Conservation (phyloP, 2,113 vertebrate genomes). For the Pseudopodoces humilis region DNA sequence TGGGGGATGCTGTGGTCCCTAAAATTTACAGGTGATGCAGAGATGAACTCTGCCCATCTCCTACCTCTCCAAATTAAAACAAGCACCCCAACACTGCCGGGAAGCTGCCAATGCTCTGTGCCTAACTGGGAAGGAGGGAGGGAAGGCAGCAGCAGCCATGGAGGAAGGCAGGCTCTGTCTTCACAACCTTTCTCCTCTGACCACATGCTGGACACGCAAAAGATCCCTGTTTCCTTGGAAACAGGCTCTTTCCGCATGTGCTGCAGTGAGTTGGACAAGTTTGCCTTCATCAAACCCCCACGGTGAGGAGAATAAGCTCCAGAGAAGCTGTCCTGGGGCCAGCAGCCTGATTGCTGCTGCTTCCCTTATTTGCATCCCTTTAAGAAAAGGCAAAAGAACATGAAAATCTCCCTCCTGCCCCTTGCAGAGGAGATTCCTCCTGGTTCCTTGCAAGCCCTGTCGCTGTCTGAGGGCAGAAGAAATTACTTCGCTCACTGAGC, state of each 20-base stretch:
- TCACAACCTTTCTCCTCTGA: conserved; percentile 35
- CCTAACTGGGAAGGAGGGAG: neutral
- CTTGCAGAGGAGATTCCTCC: neutral
- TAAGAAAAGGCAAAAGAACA: neutral
- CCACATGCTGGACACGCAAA: conserved; percentile 69
- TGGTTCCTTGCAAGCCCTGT: neutral
- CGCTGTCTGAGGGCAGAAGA: neutral
- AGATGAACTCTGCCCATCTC: neutral
- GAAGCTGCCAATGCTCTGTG: neutral
- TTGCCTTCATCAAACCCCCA: conserved; percentile 79
- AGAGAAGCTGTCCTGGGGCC: conserved; percentile 66
- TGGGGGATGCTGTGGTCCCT: neutral
- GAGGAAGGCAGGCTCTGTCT: neutral
- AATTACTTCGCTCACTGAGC: fast-evolving
- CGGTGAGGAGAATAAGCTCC: conserved; percentile 72
- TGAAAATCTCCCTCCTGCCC: conserved; percentile 9
- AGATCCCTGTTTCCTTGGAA: conserved; percentile 75
- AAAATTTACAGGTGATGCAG: neutral
- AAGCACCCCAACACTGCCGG: fast-evolving
- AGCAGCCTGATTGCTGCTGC: conserved; percentile 69
- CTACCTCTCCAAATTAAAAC: neutral
- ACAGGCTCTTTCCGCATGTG: conserved; percentile 70
- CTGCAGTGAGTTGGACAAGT: conserved; percentile 65
- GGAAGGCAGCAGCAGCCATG: neutral
- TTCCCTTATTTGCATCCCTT: conserved; percentile 69